These are phyloP conservation scores for Podargus strigoides DNA, from an alignment of 2,797 vertebrate genomes.

Conservation along the genomic window DNA sequence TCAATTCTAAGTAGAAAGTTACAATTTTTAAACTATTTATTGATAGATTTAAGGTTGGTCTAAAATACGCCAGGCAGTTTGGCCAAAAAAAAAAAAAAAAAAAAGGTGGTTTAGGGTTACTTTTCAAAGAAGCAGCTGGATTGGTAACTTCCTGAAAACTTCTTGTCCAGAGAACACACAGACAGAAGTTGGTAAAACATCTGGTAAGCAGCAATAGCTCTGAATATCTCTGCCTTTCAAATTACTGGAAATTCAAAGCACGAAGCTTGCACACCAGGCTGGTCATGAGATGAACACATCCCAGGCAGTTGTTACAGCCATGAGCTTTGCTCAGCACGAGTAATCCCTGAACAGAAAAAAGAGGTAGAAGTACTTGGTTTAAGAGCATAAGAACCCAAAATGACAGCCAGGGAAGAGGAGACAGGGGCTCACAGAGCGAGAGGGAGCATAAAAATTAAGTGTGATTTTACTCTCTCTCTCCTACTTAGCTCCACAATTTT, in stretches of 20 bases:
- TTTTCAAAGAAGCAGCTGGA: not conserved
- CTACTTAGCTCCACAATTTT: not conserved
- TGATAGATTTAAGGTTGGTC: not conserved
- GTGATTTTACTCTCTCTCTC: not conserved
- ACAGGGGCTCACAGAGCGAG: accelerated
- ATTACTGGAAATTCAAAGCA: not conserved
- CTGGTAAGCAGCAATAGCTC: not conserved
- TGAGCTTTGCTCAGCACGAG: not conserved
- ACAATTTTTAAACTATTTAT: not conserved
- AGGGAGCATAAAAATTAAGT: accelerated
- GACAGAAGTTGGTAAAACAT: not conserved
- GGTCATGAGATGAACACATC: not conserved
- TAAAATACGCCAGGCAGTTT: not conserved
- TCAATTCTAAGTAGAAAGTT: not conserved
- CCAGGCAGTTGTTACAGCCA: not conserved
- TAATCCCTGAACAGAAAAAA: not conserved
- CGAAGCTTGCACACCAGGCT: not conserved
- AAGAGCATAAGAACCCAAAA: not conserved
- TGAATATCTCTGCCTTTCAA: not conserved
- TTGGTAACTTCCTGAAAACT: not conserved
- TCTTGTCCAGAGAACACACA: not conserved
- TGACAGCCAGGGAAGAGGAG: accelerated
- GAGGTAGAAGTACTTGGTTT: not conserved
- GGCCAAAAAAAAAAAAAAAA: too few species aligned
- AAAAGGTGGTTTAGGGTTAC: not conserved